These are phyloP conservation scores for Polia nebulosa DNA, from an alignment of 2,888 invertebrate species.

Conservation along the genomic window DNA sequence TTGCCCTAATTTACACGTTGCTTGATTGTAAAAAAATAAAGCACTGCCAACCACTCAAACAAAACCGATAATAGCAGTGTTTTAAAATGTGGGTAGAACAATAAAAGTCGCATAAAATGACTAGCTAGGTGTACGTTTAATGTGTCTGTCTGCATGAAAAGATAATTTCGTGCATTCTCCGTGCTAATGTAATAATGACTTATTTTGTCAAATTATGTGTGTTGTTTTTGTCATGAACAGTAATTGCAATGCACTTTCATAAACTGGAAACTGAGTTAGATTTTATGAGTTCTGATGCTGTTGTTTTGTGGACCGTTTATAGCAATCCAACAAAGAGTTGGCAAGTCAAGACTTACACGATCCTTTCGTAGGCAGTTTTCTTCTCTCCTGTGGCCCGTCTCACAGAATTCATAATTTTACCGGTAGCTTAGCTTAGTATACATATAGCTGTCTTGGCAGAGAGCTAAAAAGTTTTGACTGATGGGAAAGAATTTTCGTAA, in stretches of 20 bases:
- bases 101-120: conserved; percentile 40
- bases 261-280: conserved; percentile 4
- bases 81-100: conserved; percentile 44
- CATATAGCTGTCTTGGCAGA: no score
- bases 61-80: conserved; percentile 9
- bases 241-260: conserved; percentile 46
- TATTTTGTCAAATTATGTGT: conserved; percentile 45
- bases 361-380: not conserved
- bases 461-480: no score
- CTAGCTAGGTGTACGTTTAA: conserved; percentile 21
- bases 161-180: conserved; percentile 51
- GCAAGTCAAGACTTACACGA: not conserved
- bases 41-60: not conserved
- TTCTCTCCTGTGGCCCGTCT: not conserved
- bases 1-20: not conserved
- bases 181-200: conserved; percentile 48
- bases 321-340: not conserved
- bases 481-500: no score
- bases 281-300: conserved; percentile 18
- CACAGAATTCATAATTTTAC: not conserved
- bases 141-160: conserved; percentile 34
- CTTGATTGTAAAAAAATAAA: not conserved
- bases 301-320: not conserved
- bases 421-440: no score
- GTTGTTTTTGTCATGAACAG: conserved; percentile 29